Conservation (phyloP, 2,888 invertebrate genomes). For the Drosophila cognata region DNA sequence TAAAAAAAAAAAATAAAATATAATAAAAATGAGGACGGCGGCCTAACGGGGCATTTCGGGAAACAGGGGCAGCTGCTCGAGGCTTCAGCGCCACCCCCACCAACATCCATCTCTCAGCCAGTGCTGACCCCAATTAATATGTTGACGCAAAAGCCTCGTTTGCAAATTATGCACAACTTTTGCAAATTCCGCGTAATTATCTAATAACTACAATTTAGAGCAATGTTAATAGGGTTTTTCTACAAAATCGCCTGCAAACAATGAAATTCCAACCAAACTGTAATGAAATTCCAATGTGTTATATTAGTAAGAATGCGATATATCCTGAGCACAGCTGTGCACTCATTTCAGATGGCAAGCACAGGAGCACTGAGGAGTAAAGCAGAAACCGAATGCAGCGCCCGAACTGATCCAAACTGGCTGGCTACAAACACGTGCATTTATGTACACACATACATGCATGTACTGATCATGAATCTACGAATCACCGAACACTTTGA, state of each 20-base stretch:
- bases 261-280: neutral
- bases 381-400: no score
- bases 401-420: no score
- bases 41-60: neutral
- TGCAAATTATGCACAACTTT: conserved; percentile 2
- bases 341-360: no score
- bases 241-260: neutral
- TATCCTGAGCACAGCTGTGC: neutral
- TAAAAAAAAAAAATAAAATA: conserved; percentile 40
- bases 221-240: neutral
- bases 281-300: neutral
- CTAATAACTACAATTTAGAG: conserved; percentile 1
- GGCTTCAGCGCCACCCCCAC: conserved; percentile 22
- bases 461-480: no score
- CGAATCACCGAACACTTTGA: no score
- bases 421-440: no score
- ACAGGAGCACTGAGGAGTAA: no score
- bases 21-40: conserved; percentile 1
- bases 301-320: neutral
- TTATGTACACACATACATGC: no score
- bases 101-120: neutral
- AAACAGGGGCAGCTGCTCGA: neutral
- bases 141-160: neutral
- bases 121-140: conserved; percentile 15
- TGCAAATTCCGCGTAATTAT: neutral